Evolutionary conservation across 30 jellyfish, hydroid and myxozoan species (phyloP).

Genomic region (Morbakka virulenta): DNA sequence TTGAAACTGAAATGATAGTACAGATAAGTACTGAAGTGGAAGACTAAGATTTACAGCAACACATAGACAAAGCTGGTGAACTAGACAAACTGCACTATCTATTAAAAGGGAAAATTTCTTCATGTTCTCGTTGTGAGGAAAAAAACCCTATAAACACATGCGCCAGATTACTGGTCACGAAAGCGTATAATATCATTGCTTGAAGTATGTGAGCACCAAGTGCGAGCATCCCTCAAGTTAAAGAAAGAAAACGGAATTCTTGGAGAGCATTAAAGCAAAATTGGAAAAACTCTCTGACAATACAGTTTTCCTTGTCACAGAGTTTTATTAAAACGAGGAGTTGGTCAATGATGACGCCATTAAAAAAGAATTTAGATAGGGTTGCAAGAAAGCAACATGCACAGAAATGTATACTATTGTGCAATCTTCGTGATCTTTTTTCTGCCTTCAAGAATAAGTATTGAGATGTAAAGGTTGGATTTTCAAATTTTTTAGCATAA

Average conservation of each 20-base stretch:
- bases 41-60: too few species aligned
- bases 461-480: conserved; percentile 39
- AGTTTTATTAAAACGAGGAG: conserved; percentile 33
- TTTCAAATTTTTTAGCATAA: conserved; percentile 44
- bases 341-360: conserved; percentile 40
- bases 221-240: too few species aligned
- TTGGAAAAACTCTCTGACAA: not conserved
- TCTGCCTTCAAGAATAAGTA: conserved; percentile 29
- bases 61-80: too few species aligned
- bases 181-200: too few species aligned
- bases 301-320: not conserved
- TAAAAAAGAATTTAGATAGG: conserved; percentile 54
- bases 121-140: too few species aligned
- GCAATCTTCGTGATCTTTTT: conserved; percentile 54
- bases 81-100: too few species aligned
- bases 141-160: too few species aligned
- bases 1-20: not conserved
- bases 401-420: conserved; percentile 44
- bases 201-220: too few species aligned
- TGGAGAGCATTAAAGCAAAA: conserved; percentile 6
- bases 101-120: too few species aligned
- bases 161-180: too few species aligned
- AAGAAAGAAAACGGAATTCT: conserved; percentile 31
- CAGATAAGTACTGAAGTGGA: not conserved
- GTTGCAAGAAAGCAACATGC: conserved; percentile 18